Evolutionary conservation across 1,140 invertebrate genomes (phyloP), one percentile per base, ranked within the genome.

Genomic region (Forficula auricularia): DNA sequence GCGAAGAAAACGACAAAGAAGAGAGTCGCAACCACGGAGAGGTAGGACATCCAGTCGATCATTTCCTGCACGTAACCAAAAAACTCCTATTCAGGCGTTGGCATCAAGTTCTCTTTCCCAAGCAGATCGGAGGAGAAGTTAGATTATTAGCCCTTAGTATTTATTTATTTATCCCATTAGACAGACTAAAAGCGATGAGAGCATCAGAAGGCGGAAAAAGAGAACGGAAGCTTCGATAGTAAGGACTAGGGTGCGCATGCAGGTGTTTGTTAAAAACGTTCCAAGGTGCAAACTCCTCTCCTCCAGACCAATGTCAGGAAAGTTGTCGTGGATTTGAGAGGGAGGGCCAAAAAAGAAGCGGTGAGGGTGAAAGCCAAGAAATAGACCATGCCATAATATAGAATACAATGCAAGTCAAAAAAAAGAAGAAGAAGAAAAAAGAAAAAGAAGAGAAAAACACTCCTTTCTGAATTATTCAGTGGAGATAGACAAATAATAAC

Each of bases 1-100:
- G 90, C 90, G 61, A 97, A 98, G 72, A 95, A 95, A 38, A 95
- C 84, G 38, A 97, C 92, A 67, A 92, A 97, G 57, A 79, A 74
- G 18, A 97, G 71, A 20, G 86, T 92, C 38, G 87, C 88, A 36
- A 91, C 81, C 56, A 97, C 88, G 46, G 88, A 91, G 49, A 90
- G 70, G 66, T 92, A 92, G 47, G 85, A 89, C 78, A 97, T 90
- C 88, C 91, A 95, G 62, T 84, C 82, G 59, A 91, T 88, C 79
- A 94, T 88, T 76, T 91, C 87, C 87, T 94, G 81, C 58, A 88
- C 83, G 75, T 85, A 82, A 67, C 80, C 82, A 70, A 88, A 86
- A 71, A 86, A 86, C 79, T 85, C 82, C 82, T 86, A 85, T 83
- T 27, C 70, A 72, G 69, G 59, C 58, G 58, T 63, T 72, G 70